Evolutionary conservation across 2,888 invertebrate genomes (phyloP), one percentile per base, ranked within the genome.

Genomic region (Eulithis prunata): DNA sequence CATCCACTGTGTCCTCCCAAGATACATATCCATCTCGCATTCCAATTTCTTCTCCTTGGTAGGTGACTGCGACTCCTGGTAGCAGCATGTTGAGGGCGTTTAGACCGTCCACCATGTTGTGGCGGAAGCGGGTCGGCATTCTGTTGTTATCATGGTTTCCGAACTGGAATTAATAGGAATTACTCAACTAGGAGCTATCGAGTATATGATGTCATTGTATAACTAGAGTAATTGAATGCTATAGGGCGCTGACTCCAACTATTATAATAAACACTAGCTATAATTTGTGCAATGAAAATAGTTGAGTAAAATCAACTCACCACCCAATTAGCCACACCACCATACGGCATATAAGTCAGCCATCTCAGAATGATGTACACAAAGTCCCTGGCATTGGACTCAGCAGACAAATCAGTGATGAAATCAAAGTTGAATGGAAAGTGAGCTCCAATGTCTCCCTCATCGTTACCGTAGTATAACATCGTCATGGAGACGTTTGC

Each of bases 11-110:
- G 62, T 95, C 93, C 6, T 93, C 87, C 87, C 92, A 95, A 69
- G 94, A 90, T 61, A 95, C 91, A 66, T 82, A 84, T 0, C 94
- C 94, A 72, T 96, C 94, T 46, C 88, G 85, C 96, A 96, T 96
- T 0, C 96, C 96, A 36, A 97, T 95, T 82, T 97, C 97, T 77
- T 97, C 96, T 0, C 97, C 97, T 77, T 97, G 97, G 86, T 97
- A 97, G 0, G 96, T 95, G n/a, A 97, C 94, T 0, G 96, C 94
- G 0, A 96, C 95, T 45, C 97, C 97, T 0, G 97, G 97, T 32
- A 98, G 87, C 12, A 96, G 83, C 79, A 96, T 91, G 66, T 95
- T 94, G 61, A 98, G 85, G 76, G 96, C 94, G 81, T 96, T 96
- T 4, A 96, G 81, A 0, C 95, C 95, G 68, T 96, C 96, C 0